Percentiles rank a stretch among this genome's conserved stretches.
These are phyloP conservation scores for Trisateles emortualis DNA, from an alignment of 2,888 invertebrate species.

Conservation along the genomic window DNA sequence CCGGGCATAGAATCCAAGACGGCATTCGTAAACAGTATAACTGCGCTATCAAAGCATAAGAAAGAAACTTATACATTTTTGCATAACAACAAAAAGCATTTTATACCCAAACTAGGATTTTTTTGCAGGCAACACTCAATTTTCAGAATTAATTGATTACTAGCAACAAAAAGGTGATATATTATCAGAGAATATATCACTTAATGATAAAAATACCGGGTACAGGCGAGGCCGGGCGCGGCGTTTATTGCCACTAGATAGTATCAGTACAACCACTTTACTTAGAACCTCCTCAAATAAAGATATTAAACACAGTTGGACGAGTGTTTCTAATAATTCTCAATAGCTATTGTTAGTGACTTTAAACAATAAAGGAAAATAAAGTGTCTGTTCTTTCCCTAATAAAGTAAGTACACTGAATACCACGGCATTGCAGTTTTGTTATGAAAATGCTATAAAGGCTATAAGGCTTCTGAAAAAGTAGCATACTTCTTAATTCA, in stretches of 20 bases:
- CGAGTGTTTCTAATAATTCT: not conserved
- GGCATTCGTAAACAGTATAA: no score
- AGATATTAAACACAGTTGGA: constrained; percentile 17
- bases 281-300: constrained; percentile 28
- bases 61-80: no score
- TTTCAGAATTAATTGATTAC: constrained; percentile 24
- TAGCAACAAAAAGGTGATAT: constrained; percentile 35
- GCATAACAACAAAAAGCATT: no score
- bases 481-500: no score
- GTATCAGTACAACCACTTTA: constrained; percentile 19
- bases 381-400: not conserved
- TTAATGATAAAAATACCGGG: constrained; percentile 58
- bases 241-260: constrained; percentile 61
- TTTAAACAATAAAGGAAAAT: not conserved
- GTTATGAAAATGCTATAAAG: no score
- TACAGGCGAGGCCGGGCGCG: constrained; percentile 67
- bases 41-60: no score
- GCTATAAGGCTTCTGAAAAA: no score
- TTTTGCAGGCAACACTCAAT: not conserved
- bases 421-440: no score
- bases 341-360: not conserved
- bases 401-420: no score
- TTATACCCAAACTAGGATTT: not conserved
- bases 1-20: no score
- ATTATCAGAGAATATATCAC: constrained; percentile 55